Evolutionary conservation across 37 sponge, comb jelly and placozoan genomes (phyloP), one percentile per base, ranked within the genome.

Genomic region (Eunapius fragilis): DNA sequence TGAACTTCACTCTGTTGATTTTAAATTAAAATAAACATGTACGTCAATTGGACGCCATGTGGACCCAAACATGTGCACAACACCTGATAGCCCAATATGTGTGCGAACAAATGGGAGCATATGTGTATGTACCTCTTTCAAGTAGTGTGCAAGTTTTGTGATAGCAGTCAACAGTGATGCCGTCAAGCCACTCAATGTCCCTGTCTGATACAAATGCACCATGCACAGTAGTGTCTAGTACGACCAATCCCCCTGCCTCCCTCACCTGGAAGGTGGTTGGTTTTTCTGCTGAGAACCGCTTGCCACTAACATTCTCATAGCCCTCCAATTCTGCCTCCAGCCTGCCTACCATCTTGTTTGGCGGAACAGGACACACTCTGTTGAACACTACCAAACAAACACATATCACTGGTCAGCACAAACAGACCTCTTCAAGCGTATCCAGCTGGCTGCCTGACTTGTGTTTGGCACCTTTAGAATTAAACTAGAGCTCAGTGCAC

Each of bases 1-100:
- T 92, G 92, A 2, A 48, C 45, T 85, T 88, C 82, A 68, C 92
- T 88, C 85, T 82, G 31, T 12, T 17, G 2, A 37, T 2, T 37
- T 22, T 75, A 74, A 45, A 45, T 4, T 19, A 58, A 4, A 58
- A 10, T 2, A 17, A 58, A 58, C 58, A 58, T 17, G 22, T 11
- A n/a, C 58, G 14, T 11, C 58, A 58, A 4, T 17, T 10, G 19
- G 2, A 19, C 58, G 14, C 58, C 58, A 58, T 19, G 17, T 58
- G 68, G 45, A 80, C 17, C 27, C 71, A 81, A 26, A 48, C 11
- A 24, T 78, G 45, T 31, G 30, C 26, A 27, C 26, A 36, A 4
- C 3, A 32, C 30, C 3, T 41, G 78, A 11, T 7, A 12, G 4
- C 30, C 31, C 26, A 3, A 37, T 3, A 37, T 28, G 25, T 37